Base-by-base conservation (phyloP, 1,140 invertebrate species). In the Lanistes nyassanus region DNA sequence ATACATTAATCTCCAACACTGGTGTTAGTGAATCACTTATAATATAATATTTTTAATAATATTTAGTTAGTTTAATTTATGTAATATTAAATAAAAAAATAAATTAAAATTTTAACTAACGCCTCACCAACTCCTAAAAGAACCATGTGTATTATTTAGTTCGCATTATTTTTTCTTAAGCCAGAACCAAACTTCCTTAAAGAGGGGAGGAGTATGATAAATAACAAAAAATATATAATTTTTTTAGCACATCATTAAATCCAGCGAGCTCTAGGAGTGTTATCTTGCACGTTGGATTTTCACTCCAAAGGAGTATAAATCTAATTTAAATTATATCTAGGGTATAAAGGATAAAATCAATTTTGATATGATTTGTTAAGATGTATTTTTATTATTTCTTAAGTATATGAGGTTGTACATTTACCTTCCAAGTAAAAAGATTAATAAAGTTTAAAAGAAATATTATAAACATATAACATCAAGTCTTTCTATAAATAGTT, bases 391-490 rank as follows among this genome's bases (percentile, higher is more conserved):
- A 75, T 55, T 69, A 69, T 55, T 26, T 53, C 42, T 67, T 42
- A 34, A 66, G 64, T 66, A 66, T n/a, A n/a, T 66, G 64, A 66
- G 11, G 39, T 16, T 42, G 64, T 66, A 66, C 36, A 66, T 4
- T 66, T 39, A 39, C 64, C 64, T 66, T 66, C 64, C 64, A 66
- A 66, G 64, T n/a, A 66, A 39, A 39, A 66, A 23, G 64, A 39
- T 66, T 66, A 66, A 66, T 36, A 36, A 66, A 66, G 7, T 66
- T 66, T 66, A 66, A 66, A 66, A 66, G 13, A 66, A 36, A 39
- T 39, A 66, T n/a, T n/a, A n/a, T n/a, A n/a, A n/a, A n/a, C n/a
- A n/a, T n/a, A n/a, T n/a, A n/a, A n/a, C n/a, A n/a, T n/a, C n/a
- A n/a, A n/a, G n/a, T n/a, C n/a, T n/a, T n/a, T n/a, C n/a, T n/a